phyloP scores from a whole-genome alignment of 2,888 invertebrate species.

The Lycia hirtaria region DNA sequence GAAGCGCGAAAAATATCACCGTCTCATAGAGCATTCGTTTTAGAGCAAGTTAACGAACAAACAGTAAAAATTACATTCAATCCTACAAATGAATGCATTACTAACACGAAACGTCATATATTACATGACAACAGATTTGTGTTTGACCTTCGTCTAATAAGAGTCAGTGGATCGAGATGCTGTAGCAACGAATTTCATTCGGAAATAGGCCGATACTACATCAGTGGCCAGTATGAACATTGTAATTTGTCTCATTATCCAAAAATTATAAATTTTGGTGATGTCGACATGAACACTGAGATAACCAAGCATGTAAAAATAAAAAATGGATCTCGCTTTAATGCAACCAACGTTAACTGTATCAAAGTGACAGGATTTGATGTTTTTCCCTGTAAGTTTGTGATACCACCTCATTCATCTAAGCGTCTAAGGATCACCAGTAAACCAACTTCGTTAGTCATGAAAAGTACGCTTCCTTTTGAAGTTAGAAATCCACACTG shows the following conservation, averaged over 20 bases:
- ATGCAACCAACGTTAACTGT: conserved; percentile 71
- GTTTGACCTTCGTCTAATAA: conserved; percentile 71
- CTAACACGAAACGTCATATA: conserved; percentile 60
- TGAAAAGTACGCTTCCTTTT: conserved; percentile 57
- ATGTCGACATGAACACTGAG: conserved; percentile 67
- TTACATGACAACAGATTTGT: conserved; percentile 68
- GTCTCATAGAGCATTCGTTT: conserved; percentile 70
- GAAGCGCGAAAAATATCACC: conserved; percentile 75
- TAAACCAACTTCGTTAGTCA: conserved; percentile 63
- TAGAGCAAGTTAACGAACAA: conserved; percentile 53
- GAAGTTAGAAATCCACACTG: conserved; percentile 65
- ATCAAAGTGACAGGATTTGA: conserved; percentile 66
- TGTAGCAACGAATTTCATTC: conserved; percentile 70
- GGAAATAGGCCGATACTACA: conserved; percentile 81
- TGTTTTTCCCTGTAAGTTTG: conserved; percentile 67
- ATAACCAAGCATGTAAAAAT: conserved; percentile 68
- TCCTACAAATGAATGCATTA: conserved; percentile 72
- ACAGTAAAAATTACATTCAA: conserved; percentile 65
- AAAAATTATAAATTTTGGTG: conserved; percentile 71
- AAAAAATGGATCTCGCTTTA: conserved; percentile 70
- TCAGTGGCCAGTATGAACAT: conserved; percentile 84
- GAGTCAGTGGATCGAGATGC: conserved; percentile 66
- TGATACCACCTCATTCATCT: conserved; percentile 66
- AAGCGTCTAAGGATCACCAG: conserved; percentile 57
- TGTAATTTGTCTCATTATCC: conserved; percentile 78